These are phyloP conservation scores for Drosophila monieri DNA, from an alignment of 2,888 invertebrate species.

Conservation along the genomic window DNA sequence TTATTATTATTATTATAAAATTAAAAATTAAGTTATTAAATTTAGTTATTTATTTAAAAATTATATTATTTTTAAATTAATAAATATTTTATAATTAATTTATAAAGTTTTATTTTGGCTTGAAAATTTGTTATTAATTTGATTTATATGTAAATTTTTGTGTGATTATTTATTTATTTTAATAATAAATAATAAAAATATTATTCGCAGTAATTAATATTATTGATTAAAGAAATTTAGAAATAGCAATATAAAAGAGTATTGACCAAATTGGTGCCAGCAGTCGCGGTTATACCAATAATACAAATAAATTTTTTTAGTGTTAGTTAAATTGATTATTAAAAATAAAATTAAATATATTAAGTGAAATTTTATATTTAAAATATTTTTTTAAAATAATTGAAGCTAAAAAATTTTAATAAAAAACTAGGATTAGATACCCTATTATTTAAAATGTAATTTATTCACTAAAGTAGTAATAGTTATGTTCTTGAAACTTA, in stretches of 20 bases:
- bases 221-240: slow-evolving; percentile 87
- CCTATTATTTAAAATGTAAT: slow-evolving; percentile 86
- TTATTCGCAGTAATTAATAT: slow-evolving; percentile 85
- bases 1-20: not conserved
- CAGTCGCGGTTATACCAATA: slow-evolving; percentile 89
- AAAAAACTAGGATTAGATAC: slow-evolving; percentile 89
- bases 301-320: slow-evolving; percentile 86
- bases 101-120: slow-evolving; percentile 85
- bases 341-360: slow-evolving; percentile 85
- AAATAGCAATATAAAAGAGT: slow-evolving; percentile 86
- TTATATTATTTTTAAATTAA: no score
- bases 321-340: slow-evolving; percentile 61
- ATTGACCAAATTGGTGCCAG: slow-evolving; percentile 87
- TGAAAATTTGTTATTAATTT: slow-evolving; percentile 85
- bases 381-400: slow-evolving; percentile 86
- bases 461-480: slow-evolving; percentile 85
- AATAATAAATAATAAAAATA: slow-evolving; percentile 82
- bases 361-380: slow-evolving; percentile 86
- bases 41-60: not conserved
- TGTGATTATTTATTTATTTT: slow-evolving; percentile 83
- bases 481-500: slow-evolving; percentile 87
- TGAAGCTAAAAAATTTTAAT: slow-evolving; percentile 86
- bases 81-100: not conserved
- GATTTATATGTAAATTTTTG: slow-evolving; percentile 86
- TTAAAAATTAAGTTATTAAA: slow-evolving; percentile 1